Evolutionary conservation across 1,140 invertebrate genomes (phyloP).

Genomic region (Ladona fulva): DNA sequence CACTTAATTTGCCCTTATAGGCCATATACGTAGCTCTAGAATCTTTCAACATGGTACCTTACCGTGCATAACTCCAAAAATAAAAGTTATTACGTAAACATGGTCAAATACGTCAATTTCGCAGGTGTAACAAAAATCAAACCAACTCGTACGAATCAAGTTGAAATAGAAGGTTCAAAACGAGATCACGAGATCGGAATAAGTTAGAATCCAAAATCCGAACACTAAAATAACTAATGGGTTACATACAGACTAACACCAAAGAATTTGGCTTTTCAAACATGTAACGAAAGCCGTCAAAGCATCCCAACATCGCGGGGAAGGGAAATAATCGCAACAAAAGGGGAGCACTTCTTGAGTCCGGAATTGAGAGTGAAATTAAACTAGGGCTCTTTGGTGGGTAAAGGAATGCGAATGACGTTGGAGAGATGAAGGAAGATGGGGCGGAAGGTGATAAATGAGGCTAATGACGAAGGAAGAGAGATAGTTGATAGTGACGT

Average conservation of each 20-base stretch:
- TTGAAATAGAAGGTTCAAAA: no score
- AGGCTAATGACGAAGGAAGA: background rate
- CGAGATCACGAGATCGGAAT: no score
- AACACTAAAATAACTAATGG: background rate
- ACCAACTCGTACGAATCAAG: no score
- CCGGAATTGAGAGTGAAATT: background rate
- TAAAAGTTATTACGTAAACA: no score
- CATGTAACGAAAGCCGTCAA: background rate
- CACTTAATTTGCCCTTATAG: no score
- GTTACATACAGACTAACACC: background rate
- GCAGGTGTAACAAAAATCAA: no score
- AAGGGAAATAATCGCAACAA: background rate
- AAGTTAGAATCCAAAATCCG: no score
- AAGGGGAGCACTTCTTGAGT: background rate
- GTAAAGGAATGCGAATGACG: background rate
- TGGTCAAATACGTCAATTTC: no score
- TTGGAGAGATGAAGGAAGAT: background rate
- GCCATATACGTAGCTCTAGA: no score
- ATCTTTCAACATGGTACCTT: no score
- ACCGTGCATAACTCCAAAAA: no score
- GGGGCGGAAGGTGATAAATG: background rate
- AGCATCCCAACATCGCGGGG: background rate
- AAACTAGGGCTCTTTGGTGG: background rate
- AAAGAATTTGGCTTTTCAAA: background rate
- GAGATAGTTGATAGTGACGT: background rate